These are phyloP conservation scores for Drosophila ficusphila DNA, from an alignment of 1,140 invertebrate genomes.

Conservation along the genomic window DNA sequence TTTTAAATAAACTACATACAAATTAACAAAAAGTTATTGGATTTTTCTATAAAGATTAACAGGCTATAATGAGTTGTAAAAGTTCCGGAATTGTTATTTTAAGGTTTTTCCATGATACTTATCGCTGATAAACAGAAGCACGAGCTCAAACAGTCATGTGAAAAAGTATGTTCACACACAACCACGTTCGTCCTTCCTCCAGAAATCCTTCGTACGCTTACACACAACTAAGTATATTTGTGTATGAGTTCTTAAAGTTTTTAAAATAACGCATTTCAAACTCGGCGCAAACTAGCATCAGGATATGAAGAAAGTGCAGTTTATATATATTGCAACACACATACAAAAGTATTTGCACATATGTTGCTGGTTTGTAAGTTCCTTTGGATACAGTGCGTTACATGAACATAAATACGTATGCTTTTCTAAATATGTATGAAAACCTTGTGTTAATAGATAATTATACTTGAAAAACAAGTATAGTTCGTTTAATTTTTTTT, in stretches of 20 bases:
- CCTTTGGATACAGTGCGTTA: slow-evolving; percentile 1
- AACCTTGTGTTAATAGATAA: no score
- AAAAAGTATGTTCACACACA: slow-evolving; percentile 14
- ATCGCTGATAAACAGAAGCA: slow-evolving; percentile 7
- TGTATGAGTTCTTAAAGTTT: slow-evolving; percentile 54
- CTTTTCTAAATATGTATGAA: no score
- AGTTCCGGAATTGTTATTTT: background rate
- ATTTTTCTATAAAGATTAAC: background rate
- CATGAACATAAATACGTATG: background rate
- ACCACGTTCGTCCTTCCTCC: background rate
- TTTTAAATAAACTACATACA: no score
- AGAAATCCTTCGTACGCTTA: background rate
- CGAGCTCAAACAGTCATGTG: slow-evolving; percentile 3
- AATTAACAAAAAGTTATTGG: background rate
- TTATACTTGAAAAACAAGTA: no score
- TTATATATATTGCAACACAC: slow-evolving; percentile 26
- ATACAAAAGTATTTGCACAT: slow-evolving; percentile 9
- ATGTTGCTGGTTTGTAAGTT: background rate
- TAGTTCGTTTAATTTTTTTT: background rate
- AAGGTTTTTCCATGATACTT: background rate
- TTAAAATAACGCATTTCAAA: slow-evolving; percentile 57
- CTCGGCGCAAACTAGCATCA: slow-evolving; percentile 49
- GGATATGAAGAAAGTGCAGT: slow-evolving; percentile 68
- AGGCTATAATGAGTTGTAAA: background rate
- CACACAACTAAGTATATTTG: slow-evolving; percentile 26